These are phyloP conservation scores for Gari tellinella DNA, from an alignment of 2,888 invertebrate genomes.

Conservation along the genomic window DNA sequence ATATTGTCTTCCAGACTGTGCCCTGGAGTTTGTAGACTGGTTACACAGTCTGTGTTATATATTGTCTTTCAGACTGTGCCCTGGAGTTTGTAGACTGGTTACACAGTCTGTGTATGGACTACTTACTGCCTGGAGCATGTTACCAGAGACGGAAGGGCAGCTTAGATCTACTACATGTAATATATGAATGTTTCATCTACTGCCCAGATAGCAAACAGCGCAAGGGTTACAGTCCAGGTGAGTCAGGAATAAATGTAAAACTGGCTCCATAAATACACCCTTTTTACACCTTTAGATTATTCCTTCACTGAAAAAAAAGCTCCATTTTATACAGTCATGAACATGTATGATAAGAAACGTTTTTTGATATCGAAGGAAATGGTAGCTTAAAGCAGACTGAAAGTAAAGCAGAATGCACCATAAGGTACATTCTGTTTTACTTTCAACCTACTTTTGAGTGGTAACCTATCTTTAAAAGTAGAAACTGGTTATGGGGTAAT, in stretches of 20 bases:
- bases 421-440: no score
- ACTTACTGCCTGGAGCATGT: constrained; percentile 86
- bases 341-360: no score
- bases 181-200: constrained; percentile 65
- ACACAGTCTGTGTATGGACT: constrained; percentile 85
- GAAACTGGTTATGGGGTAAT: no score
- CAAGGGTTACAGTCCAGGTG: constrained; percentile 70
- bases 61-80: constrained; percentile 24
- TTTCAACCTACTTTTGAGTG: no score
- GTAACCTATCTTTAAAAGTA: no score
- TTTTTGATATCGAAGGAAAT: no score
- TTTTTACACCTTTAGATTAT: no score
- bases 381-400: no score
- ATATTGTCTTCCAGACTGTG: constrained; percentile 25
- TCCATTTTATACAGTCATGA: no score
- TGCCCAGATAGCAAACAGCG: constrained; percentile 52
- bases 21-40: constrained; percentile 84
- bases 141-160: constrained; percentile 88
- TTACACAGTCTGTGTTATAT: constrained; percentile 86
- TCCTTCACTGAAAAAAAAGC: no score
- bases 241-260: neutral
- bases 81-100: constrained; percentile 85
- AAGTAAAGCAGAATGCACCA: no score
- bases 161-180: constrained; percentile 72
- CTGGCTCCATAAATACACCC: no score